phyloP scores from a whole-genome alignment of 2,797 vertebrate species.

The Enteromius thamalakanensis region DNA sequence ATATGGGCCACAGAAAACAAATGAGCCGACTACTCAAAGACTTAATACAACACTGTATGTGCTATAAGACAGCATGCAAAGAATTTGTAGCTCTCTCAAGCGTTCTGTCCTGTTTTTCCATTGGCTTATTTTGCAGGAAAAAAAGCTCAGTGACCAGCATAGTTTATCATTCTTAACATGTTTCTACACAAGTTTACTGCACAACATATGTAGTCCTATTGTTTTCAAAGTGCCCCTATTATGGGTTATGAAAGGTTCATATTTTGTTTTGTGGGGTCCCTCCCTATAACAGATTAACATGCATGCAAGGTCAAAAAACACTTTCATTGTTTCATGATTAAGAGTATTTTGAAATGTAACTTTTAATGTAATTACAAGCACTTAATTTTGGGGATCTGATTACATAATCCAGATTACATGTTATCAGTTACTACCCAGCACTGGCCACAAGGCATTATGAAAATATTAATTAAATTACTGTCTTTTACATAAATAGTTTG shows the following conservation, averaged over 20 bases:
- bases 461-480: background rate
- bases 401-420: background rate
- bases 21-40: constrained; percentile 61
- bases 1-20: constrained; percentile 74
- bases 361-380: background rate
- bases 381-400: background rate
- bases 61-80: constrained; percentile 18
- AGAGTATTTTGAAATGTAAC: background rate
- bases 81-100: constrained; percentile 5
- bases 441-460: background rate
- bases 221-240: no score
- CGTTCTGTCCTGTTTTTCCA: background rate
- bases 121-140: background rate
- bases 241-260: no score
- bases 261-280: no score
- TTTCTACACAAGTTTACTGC: background rate
- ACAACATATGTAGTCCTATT: background rate
- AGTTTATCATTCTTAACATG: background rate
- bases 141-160: background rate
- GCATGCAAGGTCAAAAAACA: no score
- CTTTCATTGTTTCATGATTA: background rate
- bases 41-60: constrained; percentile 47
- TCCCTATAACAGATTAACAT: no score
- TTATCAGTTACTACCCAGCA: no score
- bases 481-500: background rate